Conservation (phyloP, 2,113 vertebrate genomes). For the Diadophis punctatus region DNA sequence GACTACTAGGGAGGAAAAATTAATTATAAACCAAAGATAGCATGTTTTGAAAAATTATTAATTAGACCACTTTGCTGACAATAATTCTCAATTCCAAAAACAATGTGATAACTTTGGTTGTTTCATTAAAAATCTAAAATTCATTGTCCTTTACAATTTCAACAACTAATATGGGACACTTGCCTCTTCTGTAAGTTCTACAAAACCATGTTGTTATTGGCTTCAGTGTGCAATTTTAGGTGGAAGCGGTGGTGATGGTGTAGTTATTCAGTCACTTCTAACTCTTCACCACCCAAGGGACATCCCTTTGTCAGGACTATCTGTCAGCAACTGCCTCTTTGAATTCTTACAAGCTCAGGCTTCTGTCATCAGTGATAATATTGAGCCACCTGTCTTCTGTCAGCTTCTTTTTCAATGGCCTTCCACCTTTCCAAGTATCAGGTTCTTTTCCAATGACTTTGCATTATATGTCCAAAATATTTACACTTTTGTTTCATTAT, state of each 20-base stretch:
- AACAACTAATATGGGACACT: neutral
- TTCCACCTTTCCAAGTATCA: neutral
- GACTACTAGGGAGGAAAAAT: neutral
- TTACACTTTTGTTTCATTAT: neutral
- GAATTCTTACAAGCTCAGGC: neutral
- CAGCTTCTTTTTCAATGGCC: neutral
- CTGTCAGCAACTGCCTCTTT: neutral
- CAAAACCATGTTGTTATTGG: neutral
- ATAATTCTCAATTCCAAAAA: neutral
- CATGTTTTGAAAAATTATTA: neutral
- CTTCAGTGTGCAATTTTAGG: neutral
- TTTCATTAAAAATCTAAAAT: neutral
- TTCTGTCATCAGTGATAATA: neutral
- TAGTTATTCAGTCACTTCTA: neutral
- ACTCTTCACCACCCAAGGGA: neutral
- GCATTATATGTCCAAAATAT: neutral
- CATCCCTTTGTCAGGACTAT: neutral
- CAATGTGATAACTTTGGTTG: neutral
- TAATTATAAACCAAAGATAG: neutral
- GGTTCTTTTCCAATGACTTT: neutral
- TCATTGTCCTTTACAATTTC: neutral
- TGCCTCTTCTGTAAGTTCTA: neutral
- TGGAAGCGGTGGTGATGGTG: neutral
- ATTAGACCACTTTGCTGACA: neutral
- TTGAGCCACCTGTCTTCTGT: neutral